These are phyloP conservation scores for Drosophila melanica DNA, from an alignment of 1,140 invertebrate species.

Conservation along the genomic window DNA sequence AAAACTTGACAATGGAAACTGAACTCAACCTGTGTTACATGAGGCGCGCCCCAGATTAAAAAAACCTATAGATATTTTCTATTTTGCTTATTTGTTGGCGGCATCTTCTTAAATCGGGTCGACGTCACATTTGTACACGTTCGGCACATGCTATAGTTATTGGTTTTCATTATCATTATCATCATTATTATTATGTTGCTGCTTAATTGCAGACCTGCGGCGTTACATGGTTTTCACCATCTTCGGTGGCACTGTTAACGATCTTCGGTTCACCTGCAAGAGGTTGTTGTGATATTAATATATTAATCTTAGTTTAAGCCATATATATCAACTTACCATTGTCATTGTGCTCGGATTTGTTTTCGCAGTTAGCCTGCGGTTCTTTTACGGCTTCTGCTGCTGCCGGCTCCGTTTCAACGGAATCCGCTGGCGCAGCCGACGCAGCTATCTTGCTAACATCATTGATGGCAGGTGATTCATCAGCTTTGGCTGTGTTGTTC, in stretches of 20 bases:
- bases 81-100: slow-evolving; percentile 47
- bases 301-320: not conserved
- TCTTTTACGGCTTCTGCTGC: slow-evolving; percentile 51
- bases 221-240: slow-evolving; percentile 66
- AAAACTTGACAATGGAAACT: slow-evolving; percentile 45
- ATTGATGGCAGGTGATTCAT: slow-evolving; percentile 46
- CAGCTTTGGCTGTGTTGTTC: slow-evolving; percentile 27
- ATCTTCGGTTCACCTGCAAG: slow-evolving; percentile 74
- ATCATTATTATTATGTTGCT: slow-evolving; percentile 21
- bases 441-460: slow-evolving; percentile 57
- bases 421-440: slow-evolving; percentile 20
- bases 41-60: slow-evolving; percentile 11
- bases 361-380: slow-evolving; percentile 47
- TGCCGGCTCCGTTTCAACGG: slow-evolving; percentile 17
- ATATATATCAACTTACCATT: slow-evolving; percentile 55
- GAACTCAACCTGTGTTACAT: slow-evolving; percentile 33
- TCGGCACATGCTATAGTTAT: slow-evolving; percentile 54
- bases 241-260: slow-evolving; percentile 63
- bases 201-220: slow-evolving; percentile 77
- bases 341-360: slow-evolving; percentile 73
- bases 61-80: slow-evolving; percentile 51
- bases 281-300: not conserved
- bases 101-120: slow-evolving; percentile 52
- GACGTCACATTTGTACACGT: slow-evolving; percentile 64
- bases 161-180: slow-evolving; percentile 43